Evolutionary conservation across 2,888 invertebrate species (phyloP), one percentile per base, ranked within the genome.

Genomic region (Athalia rosae): DNA sequence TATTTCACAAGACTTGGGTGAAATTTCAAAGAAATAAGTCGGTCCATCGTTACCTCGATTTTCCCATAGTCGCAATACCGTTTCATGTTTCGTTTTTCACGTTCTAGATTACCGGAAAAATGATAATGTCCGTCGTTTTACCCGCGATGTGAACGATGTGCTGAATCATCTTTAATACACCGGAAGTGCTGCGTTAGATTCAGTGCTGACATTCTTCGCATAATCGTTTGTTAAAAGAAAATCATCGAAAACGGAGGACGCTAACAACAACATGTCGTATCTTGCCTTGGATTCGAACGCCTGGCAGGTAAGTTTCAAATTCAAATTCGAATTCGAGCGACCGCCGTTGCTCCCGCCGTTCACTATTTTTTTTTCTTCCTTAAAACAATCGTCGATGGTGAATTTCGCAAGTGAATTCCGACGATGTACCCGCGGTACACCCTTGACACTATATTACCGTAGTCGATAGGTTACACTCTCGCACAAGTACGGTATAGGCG

Each of bases 201-300:
- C 56, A 58, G 53, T 58, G 71, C 6, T 4, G n/a, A 50, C 13
- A 71, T 71, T 45, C 56, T 43, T 45, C 9, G 71, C 58, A 5
- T 7, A 45, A 0, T 45, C 45, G 7, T 13, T 8, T 9, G 58
- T 9, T 43, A 45, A n/a, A 13, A 45, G 69, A 53, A 0, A 71
- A 71, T n/a, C 28, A 61, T 15, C 28, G 58, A 83, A 81, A 82
- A 85, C 83, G 83, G 83, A 84, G 81, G 80, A 87, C 81, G 81
- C 79, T 76, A 82, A 82, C 82, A 77, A 66, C 85, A 85, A 84
- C 84, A 90, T 90, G 90, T 89, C 89, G 79, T 90, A 90, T 82
- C 87, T 91, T 82, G 90, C 90, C 74, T 85, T 91, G 85, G 91
- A 91, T 84, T 87, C 89, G 82, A 91, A 91, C 80, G 90, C 90